Evolutionary conservation across 2,797 vertebrate species (phyloP).

Genomic region (Sebastiscus tertius): DNA sequence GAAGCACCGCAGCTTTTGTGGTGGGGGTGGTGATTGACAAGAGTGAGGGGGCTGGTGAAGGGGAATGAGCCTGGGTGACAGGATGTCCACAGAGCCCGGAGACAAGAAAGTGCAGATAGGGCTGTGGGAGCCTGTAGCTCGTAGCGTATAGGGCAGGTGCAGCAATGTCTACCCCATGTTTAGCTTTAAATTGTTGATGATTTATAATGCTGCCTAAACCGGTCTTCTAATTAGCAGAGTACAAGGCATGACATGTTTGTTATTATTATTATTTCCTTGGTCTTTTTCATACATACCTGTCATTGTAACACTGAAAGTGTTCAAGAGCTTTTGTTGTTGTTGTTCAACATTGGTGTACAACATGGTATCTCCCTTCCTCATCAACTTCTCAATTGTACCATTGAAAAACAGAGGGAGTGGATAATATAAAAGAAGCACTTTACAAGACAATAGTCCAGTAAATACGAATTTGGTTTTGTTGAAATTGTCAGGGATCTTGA

Average conservation of each 20-base stretch:
- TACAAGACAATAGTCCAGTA: background rate
- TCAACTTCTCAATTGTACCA: background rate
- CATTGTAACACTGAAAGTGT: background rate
- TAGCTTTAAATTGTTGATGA: background rate
- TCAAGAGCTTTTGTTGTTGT: background rate
- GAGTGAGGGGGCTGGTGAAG: constrained; percentile 4
- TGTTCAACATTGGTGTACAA: background rate
- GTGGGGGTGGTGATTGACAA: constrained; percentile 32
- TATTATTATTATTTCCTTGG: background rate
- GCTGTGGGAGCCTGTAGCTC: constrained; percentile 19
- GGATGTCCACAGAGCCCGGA: constrained; percentile 8
- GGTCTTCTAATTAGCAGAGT: background rate
- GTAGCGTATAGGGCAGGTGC: background rate
- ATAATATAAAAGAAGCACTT: background rate
- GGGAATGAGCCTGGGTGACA: constrained; percentile 4
- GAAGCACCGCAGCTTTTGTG: constrained; percentile 23
- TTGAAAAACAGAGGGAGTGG: background rate
- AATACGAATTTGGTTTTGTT: background rate
- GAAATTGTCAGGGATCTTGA: background rate
- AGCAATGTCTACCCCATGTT: background rate
- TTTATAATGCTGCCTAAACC: background rate
- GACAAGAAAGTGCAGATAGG: constrained; percentile 14
- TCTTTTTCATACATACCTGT: background rate
- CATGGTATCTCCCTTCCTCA: background rate
- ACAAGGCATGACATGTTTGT: background rate